Evolutionary conservation across 2,797 vertebrate species (phyloP), one percentile per base, ranked within the genome.

Genomic region (Falco concolor): DNA sequence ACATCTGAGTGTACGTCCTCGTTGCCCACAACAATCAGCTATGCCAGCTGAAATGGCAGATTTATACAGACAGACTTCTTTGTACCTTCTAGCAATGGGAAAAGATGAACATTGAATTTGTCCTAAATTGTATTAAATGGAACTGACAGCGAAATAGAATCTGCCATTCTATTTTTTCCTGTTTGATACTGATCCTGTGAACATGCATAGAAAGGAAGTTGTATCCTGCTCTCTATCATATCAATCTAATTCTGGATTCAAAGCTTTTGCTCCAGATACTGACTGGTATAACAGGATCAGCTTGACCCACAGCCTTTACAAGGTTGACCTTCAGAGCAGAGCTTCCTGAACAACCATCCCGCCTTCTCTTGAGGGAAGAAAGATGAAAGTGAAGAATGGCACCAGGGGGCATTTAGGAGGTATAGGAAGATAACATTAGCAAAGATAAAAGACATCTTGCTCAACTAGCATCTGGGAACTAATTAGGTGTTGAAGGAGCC

Each of bases 401-500:
- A 93, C 70, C 8, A 45, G 87, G 49, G n/a, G 88, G 77, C 90
- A 93, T 94, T 95, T 89, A 95, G 80, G 80, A 95, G 77, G 59
- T 64, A 82, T 25, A 88, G 70, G 86, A 89, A 93, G 91, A 90
- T 76, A 97, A 74, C 87, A 96, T 95, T 93, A 96, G 93, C 91
- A 65, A 94, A 96, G 96, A 97, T 93, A 93, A 96, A 96, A 96
- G 93, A 93, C 67, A 70, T 87, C 83, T 95, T 91, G 77, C 91
- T 89, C 94, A 89, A 90, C 93, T 30, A 95, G 85, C 91, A 91
- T 95, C 94, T 96, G 96, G 95, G 94, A 96, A 74, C 96, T 96
- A 96, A 96, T 97, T 97, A 96, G 95, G 96, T 96, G 96, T 96
- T 97, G 94, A 95, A 97, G 96, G 90, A 96, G 90, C 93, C 96